A percentile compares a stretch with the other conserved stretches of the same genome.
These are phyloP conservation scores for Phyllotreta striolata DNA, from an alignment of 2,888 invertebrate species.

Conservation along the genomic window DNA sequence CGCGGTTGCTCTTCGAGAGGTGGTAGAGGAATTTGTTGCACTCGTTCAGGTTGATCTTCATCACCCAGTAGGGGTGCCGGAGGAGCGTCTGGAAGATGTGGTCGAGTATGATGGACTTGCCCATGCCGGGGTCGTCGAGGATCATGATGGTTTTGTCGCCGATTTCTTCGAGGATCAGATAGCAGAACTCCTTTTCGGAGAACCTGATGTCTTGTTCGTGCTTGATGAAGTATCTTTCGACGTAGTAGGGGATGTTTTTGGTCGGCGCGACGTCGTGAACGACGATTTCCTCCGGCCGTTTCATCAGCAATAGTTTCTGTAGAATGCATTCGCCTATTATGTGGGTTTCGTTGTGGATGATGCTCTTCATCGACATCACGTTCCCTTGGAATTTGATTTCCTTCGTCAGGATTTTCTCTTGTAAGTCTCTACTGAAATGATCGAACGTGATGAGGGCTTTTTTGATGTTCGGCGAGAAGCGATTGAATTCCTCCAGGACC, in stretches of 20 bases:
- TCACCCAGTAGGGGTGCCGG: constrained; percentile 8
- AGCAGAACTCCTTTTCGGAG: constrained; percentile 3
- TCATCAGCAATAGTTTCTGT: neutral
- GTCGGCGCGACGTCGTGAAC: neutral
- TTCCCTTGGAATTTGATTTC: constrained; percentile 20
- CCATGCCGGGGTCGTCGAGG: constrained; percentile 25
- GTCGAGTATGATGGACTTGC: constrained; percentile 20
- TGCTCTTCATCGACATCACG: neutral
- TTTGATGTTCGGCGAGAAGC: neutral
- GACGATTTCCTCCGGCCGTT: neutral
- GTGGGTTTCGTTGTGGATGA: neutral
- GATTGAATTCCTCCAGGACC: neutral
- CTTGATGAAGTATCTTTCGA: constrained; percentile 4
- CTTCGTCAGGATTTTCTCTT: neutral
- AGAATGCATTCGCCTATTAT: constrained; percentile 1
- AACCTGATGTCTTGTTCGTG: too few relatives aligned
- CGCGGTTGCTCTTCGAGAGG: neutral
- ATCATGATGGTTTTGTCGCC: constrained; percentile 16
- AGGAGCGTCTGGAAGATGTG: constrained; percentile 3
- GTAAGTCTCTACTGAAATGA: constrained; percentile 3
- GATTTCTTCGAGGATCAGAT: neutral
- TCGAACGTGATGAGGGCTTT: neutral
- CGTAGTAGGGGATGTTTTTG: neutral
- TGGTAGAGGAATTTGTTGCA: constrained; percentile 11
- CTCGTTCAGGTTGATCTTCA: constrained; percentile 21